Base-by-base conservation (phyloP, 1,140 invertebrate species). In the Pteromalus puparum region DNA sequence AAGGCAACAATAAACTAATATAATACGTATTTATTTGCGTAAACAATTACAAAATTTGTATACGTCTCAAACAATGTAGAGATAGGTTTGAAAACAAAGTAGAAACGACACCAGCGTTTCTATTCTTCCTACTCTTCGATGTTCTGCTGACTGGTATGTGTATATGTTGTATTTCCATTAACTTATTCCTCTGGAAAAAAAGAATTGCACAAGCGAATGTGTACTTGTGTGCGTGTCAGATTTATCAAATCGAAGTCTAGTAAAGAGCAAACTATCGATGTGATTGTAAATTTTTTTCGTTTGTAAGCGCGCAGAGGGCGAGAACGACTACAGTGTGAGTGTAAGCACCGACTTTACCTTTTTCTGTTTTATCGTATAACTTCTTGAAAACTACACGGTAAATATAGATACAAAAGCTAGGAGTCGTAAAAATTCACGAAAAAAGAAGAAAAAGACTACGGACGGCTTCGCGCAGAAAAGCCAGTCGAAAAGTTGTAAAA, bases 241-340 rank as follows among this genome's bases (percentile, higher is more conserved):
- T 80, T 80, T 80, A 70, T 79, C 72, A 72, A 46, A 48, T 9
- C 5, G 61, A 67, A 67, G 6, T 48, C 70, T 28, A 53, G 70
- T 74, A 81, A 34, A 21, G 68, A 81, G 68, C 26, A 81, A 68
- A 53, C 18, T 68, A 85, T 81, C 34, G 70, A 85, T 74, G 83
- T 85, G 83, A 85, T 81, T 85, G 83, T 85, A 85, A 68, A 85
- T 74, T 79, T 79, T 85, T 34, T 85, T 82, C 77, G 67, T 78
- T 85, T 85, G 48, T 85, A 85, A 74, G 78, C 28, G 48, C 24
- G 34, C 5, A 76, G 70, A 46, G 81, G 67, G 76, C 68, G 75
- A 79, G 79, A 82, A 82, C 24, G 72, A 61, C 24, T 68, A 26
- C 67, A 67, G 73, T 28, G 3, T 77, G 72, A 68, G 74, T 82